Percentiles rank a stretch among this genome's conserved stretches.
phyloP scores from a whole-genome alignment of 2,797 vertebrate species.

The Hyperoplus immaculatus region DNA sequence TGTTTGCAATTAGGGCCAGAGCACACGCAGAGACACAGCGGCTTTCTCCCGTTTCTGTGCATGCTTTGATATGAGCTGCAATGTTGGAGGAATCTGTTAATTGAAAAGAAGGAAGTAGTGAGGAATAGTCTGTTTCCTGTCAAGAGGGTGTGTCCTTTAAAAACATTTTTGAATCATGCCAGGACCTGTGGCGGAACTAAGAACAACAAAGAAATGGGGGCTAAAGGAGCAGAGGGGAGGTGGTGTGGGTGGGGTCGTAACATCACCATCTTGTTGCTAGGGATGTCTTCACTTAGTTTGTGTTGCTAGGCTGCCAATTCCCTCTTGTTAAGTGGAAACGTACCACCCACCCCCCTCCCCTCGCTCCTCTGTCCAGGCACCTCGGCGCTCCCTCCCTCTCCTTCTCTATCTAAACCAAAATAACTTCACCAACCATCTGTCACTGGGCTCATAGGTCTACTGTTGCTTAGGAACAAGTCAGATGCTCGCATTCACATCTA shows the following conservation, averaged over 20 bases:
- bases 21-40: background rate
- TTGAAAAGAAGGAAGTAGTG: constrained; percentile 29
- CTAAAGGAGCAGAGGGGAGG: constrained; percentile 1
- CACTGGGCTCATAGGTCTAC: constrained; percentile 84
- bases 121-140: constrained; percentile 25
- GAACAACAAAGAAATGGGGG: constrained; percentile 27
- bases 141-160: constrained; percentile 1
- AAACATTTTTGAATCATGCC: constrained; percentile 5
- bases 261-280: constrained; percentile 82
- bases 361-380: constrained; percentile 67
- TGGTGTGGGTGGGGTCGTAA: constrained; percentile 65
- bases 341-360: constrained; percentile 51
- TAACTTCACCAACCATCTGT: constrained; percentile 89
- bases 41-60: background rate
- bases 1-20: background rate
- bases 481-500: constrained; percentile 65
- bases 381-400: constrained; percentile 61
- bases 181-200: constrained; percentile 14
- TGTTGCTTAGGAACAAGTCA: constrained; percentile 88
- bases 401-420: constrained; percentile 84
- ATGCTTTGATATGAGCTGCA: constrained; percentile 55
- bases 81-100: constrained; percentile 48
- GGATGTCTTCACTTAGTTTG: constrained; percentile 85
- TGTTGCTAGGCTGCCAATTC: constrained; percentile 89
- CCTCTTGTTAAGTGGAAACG: constrained; percentile 82